Evolutionary conservation across 53 echinoderm and acorn worm genomes (phyloP).

Genomic region (Pentamera pediparva): DNA sequence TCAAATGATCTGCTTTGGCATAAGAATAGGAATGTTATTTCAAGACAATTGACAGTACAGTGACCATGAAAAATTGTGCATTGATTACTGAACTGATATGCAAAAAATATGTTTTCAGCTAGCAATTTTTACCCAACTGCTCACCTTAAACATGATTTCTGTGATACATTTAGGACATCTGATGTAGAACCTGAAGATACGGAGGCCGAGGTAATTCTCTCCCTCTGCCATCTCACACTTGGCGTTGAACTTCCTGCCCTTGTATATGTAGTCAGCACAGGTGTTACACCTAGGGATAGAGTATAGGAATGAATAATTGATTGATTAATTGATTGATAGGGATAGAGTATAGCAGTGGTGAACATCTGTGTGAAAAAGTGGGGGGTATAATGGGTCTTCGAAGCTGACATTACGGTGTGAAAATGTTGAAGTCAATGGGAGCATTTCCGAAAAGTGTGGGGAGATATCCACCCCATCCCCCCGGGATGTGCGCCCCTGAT

Average conservation of each 20-base stretch:
- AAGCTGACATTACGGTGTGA: no score
- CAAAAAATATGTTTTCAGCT: no score
- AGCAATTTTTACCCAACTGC: background rate
- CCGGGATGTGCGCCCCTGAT: no score
- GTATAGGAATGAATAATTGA: background rate
- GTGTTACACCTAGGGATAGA: constrained; percentile 62
- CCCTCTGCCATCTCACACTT: constrained; percentile 84
- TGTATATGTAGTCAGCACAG: constrained; percentile 96
- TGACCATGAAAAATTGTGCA: no score
- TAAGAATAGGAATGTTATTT: background rate
- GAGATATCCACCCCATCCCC: no score
- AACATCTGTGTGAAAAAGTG: background rate
- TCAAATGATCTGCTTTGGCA: background rate
- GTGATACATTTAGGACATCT: constrained; percentile 92
- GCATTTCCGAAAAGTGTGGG: no score
- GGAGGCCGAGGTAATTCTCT: constrained; percentile 80
- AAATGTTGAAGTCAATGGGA: no score
- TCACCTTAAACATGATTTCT: constrained; percentile 93
- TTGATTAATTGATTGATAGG: background rate
- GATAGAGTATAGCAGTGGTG: background rate
- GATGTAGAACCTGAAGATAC: constrained; percentile 96
- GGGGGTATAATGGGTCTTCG: no score
- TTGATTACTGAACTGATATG: no score
- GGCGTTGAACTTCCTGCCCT: constrained; percentile 97
- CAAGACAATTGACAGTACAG: no score